Conservation (phyloP, 2,113 vertebrate genomes). For the Grus americana region DNA sequence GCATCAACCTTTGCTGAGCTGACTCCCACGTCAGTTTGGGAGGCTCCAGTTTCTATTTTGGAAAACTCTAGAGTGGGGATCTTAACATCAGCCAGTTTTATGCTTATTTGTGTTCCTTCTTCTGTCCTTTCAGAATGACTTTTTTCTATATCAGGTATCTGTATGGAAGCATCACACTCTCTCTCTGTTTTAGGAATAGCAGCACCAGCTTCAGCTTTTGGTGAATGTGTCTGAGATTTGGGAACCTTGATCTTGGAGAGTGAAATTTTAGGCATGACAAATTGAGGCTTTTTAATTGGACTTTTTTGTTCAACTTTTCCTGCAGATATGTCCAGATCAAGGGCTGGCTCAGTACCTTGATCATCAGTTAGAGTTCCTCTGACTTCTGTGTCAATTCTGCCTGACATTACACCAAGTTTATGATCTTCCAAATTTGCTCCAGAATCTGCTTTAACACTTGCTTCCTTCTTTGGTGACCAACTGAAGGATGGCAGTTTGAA, state of each 20-base stretch:
- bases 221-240: not conserved
- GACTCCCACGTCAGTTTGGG: not conserved
- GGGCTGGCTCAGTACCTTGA: not conserved
- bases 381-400: not conserved
- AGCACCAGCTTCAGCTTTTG: not conserved
- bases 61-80: not conserved
- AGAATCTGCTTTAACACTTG: not conserved
- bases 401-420: not conserved
- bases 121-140: not conserved
- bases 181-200: not conserved
- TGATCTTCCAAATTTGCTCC: not conserved
- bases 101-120: conserved; percentile 23
- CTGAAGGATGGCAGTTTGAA: conserved; percentile 69
- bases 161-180: not conserved
- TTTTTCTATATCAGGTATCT: conserved; percentile 31
- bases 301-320: conserved; percentile 18
- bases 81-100: conserved; percentile 21
- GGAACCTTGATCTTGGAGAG: conserved; percentile 44
- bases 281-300: not conserved
- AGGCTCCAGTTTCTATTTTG: not conserved
- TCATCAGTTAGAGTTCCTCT: not conserved
- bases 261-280: conserved; percentile 46
- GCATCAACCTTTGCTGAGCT: not conserved
- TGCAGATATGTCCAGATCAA: not conserved
- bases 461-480: conserved; percentile 65